Conservation (phyloP, 2,113 vertebrate species). For the Crocuta crocuta region DNA sequence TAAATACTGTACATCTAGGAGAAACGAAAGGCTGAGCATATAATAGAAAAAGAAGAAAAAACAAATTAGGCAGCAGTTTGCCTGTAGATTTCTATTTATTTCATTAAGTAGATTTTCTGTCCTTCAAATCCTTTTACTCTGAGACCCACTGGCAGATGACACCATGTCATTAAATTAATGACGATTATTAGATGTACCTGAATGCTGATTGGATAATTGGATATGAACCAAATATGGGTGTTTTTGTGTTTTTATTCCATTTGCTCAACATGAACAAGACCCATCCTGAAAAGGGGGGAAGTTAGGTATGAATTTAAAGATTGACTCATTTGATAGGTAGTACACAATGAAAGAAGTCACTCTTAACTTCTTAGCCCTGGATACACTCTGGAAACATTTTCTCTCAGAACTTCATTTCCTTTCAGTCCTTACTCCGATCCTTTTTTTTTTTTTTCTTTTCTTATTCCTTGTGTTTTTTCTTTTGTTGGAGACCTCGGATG, state of each 20-base stretch:
- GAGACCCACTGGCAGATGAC: neutral
- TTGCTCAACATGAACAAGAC: neutral
- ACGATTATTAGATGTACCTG: neutral
- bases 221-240: conserved; percentile 1
- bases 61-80: neutral
- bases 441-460: neutral
- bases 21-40: neutral
- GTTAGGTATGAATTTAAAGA: neutral
- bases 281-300: neutral
- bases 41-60: neutral
- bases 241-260: conserved; percentile 9
- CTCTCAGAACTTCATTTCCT: conserved; percentile 28
- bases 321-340: neutral
- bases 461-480: neutral
- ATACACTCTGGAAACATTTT: neutral
- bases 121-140: neutral
- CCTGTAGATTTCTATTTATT: neutral
- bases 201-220: neutral
- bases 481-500: neutral
- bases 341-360: neutral
- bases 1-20: neutral
- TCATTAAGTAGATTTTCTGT: neutral
- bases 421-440: neutral
- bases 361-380: neutral
- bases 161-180: neutral